phyloP scores from a whole-genome alignment of 2,113 vertebrate genomes.

The Lycocorax pyrrhopterus region DNA sequence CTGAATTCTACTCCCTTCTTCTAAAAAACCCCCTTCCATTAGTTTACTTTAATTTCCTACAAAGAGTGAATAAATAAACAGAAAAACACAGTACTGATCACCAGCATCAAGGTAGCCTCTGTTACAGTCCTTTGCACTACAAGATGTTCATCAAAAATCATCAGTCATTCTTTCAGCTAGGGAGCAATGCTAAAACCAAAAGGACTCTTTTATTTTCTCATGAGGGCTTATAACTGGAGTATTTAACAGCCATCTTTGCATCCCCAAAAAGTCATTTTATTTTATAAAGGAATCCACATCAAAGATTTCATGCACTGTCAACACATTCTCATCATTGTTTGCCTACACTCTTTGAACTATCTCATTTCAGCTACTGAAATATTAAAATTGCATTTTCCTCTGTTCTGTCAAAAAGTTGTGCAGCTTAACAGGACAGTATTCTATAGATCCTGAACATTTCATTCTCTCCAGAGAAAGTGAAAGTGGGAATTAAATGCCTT shows the following conservation, averaged over 20 bases:
- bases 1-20: not conserved
- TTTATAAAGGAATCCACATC: constrained; percentile 7
- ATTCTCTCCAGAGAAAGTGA: not conserved
- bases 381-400: constrained; percentile 19
- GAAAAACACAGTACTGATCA: not conserved
- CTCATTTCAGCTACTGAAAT: constrained; percentile 14
- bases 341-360: constrained; percentile 26
- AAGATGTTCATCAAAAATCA: not conserved
- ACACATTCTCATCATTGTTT: constrained; percentile 33
- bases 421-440: not conserved
- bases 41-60: not conserved
- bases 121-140: not conserved
- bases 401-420: not conserved
- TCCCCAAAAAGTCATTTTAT: not conserved
- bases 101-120: not conserved
- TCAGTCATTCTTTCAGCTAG: not conserved
- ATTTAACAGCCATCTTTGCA: not conserved
- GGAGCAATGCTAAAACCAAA: not conserved
- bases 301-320: constrained; percentile 46
- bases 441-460: not conserved
- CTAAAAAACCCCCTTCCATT: not conserved
- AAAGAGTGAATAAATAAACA: not conserved
- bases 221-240: not conserved
- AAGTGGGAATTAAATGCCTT: not conserved
- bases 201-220: not conserved